Base-by-base conservation (phyloP, 2,888 invertebrate genomes). In the Mongoloraphidia duomilia region DNA sequence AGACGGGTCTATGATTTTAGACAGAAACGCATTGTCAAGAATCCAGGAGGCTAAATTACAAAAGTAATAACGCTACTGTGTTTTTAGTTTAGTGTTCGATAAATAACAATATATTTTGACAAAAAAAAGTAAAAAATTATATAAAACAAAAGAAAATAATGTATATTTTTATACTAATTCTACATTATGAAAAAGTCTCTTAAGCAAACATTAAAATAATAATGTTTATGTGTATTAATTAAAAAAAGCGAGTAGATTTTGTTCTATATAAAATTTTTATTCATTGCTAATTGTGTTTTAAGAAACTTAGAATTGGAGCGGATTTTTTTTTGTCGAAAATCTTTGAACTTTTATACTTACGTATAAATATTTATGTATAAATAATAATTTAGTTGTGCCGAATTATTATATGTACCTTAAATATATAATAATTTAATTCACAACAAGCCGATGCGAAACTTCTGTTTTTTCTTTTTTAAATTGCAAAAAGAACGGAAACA, bases 1-100 rank as follows among this genome's bases (percentile, higher is more conserved):
- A 82, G 93, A 44, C 84, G 89, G 59, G 87, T 95, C 52, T 96
- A 95, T 73, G 95, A 96, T 71, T 93, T 91, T 72, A 79, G 93
- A 58, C 85, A 89, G 60, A 92, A 90, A 65, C 75, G 85, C 59
- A 76, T 85, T 52, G 62, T 68, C 41, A 68, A 68, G 55, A 68
- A 69, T 63, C 69, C 69, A 13, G 65, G 65, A 59, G 68, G 67
- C 65, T 59, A 57, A 52, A 45, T 9, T 12, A 35, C 10, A 26
- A 38, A 45, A 8, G 34, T 13, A 37, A 33, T 26, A 26, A 26
- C 6, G 26, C 26, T 26, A 26, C 26, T 26, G 26, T 26, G 26
- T 26, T 26, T 26, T 26, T 26, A 26, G 26, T 26, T 26, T 26
- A 26, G 26, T 26, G 26, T 26, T 26, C 26, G 26, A 42, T 12